Conservation (phyloP, 2,113 vertebrate species). For the Gobius niger region DNA sequence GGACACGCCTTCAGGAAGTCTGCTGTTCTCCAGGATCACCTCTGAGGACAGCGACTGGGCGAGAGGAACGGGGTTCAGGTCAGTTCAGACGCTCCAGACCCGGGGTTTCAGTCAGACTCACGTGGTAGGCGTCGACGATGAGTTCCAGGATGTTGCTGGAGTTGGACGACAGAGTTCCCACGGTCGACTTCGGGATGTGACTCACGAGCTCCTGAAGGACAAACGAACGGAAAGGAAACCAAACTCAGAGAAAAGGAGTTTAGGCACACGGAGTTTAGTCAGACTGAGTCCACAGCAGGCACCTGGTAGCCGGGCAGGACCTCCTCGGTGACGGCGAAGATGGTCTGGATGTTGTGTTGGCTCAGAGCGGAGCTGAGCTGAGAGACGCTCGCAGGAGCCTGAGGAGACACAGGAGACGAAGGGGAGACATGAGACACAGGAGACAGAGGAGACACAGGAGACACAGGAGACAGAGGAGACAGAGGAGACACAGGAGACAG, state of each 20-base stretch:
- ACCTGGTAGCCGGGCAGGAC: slow-evolving; percentile 97
- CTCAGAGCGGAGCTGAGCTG: no score
- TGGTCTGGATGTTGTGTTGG: slow-evolving; percentile 98
- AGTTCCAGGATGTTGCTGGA: slow-evolving; percentile 97
- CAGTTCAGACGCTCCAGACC: no score
- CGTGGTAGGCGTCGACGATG: slow-evolving; percentile 97
- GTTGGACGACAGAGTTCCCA: slow-evolving; percentile 92
- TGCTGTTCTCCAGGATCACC: slow-evolving; percentile 92
- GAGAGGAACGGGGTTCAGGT: not conserved
- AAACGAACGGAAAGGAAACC: no score
- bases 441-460: no score
- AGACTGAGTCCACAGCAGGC: not conserved
- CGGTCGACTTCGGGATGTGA: slow-evolving; percentile 95
- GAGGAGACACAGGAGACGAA: no score
- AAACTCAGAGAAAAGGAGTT: no score
- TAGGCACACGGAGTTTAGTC: no score
- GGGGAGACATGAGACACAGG: no score
- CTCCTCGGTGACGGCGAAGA: slow-evolving; percentile 96
- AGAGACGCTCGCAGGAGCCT: no score
- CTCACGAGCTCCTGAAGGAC: slow-evolving; percentile 88
- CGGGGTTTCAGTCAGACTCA: slow-evolving; percentile 72
- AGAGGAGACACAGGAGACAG: no score
- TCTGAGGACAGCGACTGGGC: slow-evolving; percentile 94
- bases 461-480: no score
- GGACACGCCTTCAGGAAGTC: slow-evolving; percentile 88